Percentiles rank a stretch among this genome's conserved stretches.
Evolutionary conservation across 2,888 invertebrate species (phyloP).

Genomic region (Diplazon laetatorius): DNA sequence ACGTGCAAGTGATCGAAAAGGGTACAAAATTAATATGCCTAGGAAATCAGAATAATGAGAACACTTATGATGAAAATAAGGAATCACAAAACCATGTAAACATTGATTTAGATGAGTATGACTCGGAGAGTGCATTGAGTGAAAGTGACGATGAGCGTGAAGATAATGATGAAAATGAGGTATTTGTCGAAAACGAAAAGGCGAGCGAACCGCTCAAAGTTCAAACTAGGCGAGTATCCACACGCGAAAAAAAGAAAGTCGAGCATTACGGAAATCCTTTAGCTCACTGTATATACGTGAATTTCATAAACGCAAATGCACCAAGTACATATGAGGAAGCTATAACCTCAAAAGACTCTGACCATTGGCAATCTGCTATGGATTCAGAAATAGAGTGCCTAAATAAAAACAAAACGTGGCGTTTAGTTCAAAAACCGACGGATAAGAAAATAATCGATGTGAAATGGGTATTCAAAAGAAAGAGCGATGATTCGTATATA

Average conservation of each 20-base stretch:
- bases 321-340: slow-evolving; percentile 62
- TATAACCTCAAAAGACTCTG: slow-evolving; percentile 42
- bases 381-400: slow-evolving; percentile 57
- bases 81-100: slow-evolving; percentile 14
- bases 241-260: slow-evolving; percentile 44
- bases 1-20: slow-evolving; percentile 61
- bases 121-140: neutral
- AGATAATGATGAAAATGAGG: slow-evolving; percentile 18
- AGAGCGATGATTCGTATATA: neutral
- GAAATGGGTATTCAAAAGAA: slow-evolving; percentile 9
- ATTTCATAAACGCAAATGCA: slow-evolving; percentile 43
- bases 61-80: slow-evolving; percentile 9
- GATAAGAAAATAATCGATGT: slow-evolving; percentile 18
- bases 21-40: slow-evolving; percentile 49
- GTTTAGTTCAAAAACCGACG: slow-evolving; percentile 10
- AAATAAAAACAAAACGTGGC: slow-evolving; percentile 58
- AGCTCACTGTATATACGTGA: slow-evolving; percentile 47
- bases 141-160: slow-evolving; percentile 18
- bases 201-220: neutral
- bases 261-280: slow-evolving; percentile 46
- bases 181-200: slow-evolving; percentile 16
- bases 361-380: slow-evolving; percentile 63
- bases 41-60: slow-evolving; percentile 6
- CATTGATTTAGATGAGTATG: neutral
- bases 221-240: slow-evolving; percentile 25